A percentile compares a stretch with the other conserved stretches of the same genome.
Evolutionary conservation across 2,113 vertebrate genomes (phyloP).

Genomic region (Indicator maculatus): DNA sequence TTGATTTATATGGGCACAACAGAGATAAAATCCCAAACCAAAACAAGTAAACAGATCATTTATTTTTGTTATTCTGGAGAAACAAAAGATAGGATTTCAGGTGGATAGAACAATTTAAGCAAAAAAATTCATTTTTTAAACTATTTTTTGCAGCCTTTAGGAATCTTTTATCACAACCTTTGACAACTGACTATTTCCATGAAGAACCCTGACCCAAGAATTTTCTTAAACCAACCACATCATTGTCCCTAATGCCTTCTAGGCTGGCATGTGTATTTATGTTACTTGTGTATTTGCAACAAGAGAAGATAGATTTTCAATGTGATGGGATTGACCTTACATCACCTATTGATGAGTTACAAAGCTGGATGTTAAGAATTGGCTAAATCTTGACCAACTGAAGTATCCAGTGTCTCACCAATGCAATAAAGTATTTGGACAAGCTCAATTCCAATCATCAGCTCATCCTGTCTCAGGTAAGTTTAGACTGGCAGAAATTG

Average conservation of each 20-base stretch:
- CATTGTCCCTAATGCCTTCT: background rate
- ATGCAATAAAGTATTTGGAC: background rate
- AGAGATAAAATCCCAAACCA: background rate
- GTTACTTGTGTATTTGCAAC: background rate
- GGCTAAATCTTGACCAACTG: background rate
- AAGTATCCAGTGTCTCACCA: background rate
- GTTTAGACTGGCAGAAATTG: background rate
- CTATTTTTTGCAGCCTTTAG: background rate
- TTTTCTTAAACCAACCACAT: background rate
- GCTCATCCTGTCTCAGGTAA: background rate
- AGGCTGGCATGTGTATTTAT: background rate
- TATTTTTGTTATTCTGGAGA: background rate
- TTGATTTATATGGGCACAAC: background rate
- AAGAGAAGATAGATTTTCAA: background rate
- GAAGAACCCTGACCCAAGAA: background rate
- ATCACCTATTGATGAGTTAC: background rate
- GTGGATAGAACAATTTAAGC: background rate
- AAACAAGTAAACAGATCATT: background rate
- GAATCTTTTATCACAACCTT: background rate
- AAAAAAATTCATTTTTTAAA: background rate
- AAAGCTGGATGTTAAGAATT: background rate
- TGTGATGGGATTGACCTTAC: background rate
- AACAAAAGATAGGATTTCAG: background rate
- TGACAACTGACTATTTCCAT: background rate
- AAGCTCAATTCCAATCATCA: background rate